Percentiles rank a stretch among this genome's conserved stretches.
These are phyloP conservation scores for Ceratina japonica DNA, from an alignment of 1,140 invertebrate species.

Conservation along the genomic window DNA sequence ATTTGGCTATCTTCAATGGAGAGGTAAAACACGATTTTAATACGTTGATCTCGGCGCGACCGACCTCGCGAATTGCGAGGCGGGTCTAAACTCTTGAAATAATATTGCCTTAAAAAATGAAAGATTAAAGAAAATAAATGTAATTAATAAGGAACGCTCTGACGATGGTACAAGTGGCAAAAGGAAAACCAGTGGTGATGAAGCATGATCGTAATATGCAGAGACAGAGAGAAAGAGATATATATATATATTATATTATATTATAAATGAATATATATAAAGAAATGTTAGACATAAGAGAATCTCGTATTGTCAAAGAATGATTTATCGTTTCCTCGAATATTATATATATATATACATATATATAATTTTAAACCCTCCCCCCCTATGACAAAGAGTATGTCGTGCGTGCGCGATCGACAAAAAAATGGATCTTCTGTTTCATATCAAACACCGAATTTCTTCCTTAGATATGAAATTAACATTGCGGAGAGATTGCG, in stretches of 20 bases:
- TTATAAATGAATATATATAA: slow-evolving; percentile 29
- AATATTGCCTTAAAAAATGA: slow-evolving; percentile 50
- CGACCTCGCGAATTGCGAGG: background rate
- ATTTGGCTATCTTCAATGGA: background rate
- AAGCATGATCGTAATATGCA: slow-evolving; percentile 34
- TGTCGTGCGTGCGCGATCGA: slow-evolving; percentile 19
- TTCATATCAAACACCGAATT: slow-evolving; percentile 19
- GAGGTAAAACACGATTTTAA: background rate
- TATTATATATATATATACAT: slow-evolving; percentile 12
- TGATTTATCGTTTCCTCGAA: slow-evolving; percentile 31
- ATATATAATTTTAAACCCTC: background rate
- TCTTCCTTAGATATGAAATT: slow-evolving; percentile 33
- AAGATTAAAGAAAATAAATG: slow-evolving; percentile 27
- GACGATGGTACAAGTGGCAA: slow-evolving; percentile 45
- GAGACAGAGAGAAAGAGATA: slow-evolving; percentile 18
- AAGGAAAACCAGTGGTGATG: slow-evolving; percentile 41
- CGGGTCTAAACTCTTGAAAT: slow-evolving; percentile 10
- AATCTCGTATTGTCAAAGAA: slow-evolving; percentile 32
- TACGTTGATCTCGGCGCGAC: background rate
- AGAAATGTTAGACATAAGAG: slow-evolving; percentile 38
- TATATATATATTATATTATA: slow-evolving; percentile 30
- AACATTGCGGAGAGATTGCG: slow-evolving; percentile 1
- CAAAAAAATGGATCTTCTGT: background rate
- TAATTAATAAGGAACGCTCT: slow-evolving; percentile 37
- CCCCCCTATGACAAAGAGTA: background rate